Conservation (phyloP, 2,113 vertebrate genomes). For the Verasper variegatus region DNA sequence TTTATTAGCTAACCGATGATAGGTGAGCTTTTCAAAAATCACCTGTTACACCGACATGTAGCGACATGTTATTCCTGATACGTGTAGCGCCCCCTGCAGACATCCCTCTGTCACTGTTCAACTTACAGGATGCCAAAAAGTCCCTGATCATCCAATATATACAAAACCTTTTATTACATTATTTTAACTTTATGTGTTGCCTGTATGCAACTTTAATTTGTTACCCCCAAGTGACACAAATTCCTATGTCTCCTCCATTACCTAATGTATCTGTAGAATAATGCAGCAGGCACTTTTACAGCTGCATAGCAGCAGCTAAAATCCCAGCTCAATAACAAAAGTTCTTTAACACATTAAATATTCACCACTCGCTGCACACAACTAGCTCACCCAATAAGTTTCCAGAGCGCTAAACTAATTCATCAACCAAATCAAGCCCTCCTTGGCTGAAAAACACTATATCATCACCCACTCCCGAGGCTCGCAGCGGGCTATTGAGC, state of each 20-base stretch:
- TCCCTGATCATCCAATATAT: background rate
- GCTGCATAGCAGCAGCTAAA: slow-evolving; percentile 61
- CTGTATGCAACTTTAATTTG: slow-evolving; percentile 21
- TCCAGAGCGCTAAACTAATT: slow-evolving; percentile 65
- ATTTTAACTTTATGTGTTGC: background rate
- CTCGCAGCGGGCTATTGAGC: slow-evolving; percentile 52
- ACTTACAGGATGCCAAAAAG: background rate
- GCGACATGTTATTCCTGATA: too few relatives aligned
- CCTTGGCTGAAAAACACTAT: slow-evolving; percentile 53
- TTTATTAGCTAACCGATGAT: too few relatives aligned
- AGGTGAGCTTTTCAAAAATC: too few relatives aligned
- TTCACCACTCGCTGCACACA: slow-evolving; percentile 67
- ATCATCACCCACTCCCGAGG: slow-evolving; percentile 55
- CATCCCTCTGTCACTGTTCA: too few relatives aligned
- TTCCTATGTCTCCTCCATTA: slow-evolving; percentile 27
- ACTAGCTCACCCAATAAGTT: slow-evolving; percentile 69
- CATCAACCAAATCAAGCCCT: slow-evolving; percentile 74
- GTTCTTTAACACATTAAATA: slow-evolving; percentile 78
- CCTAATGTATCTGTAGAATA: slow-evolving; percentile 48
- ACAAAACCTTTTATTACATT: background rate
- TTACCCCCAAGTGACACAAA: slow-evolving; percentile 5
- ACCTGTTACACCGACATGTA: too few relatives aligned
- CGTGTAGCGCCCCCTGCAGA: too few relatives aligned
- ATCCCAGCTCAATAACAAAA: slow-evolving; percentile 79
- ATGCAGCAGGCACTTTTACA: slow-evolving; percentile 61